Conservation (phyloP, 2,113 vertebrate species). For the Melanotaenia duboulayi region DNA sequence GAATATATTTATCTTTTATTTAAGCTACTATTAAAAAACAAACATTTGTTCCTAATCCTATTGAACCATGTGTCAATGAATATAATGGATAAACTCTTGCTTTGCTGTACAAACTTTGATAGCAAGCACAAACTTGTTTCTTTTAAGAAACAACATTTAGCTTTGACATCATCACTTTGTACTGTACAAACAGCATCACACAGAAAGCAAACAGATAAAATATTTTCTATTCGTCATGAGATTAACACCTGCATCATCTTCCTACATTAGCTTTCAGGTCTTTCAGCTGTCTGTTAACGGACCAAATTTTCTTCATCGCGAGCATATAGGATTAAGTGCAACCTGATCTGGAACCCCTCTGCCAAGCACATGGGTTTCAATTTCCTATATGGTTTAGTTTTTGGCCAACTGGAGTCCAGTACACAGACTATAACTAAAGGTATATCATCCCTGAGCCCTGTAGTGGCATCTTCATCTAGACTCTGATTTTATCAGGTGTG, state of each 20-base stretch:
- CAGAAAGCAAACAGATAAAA: conserved; percentile 19
- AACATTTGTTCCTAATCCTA: not conserved
- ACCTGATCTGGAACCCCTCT: not conserved
- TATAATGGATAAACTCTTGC: no score
- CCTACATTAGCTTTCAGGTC: not conserved
- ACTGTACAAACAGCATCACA: not conserved
- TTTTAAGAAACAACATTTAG: not conserved
- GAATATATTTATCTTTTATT: not conserved
- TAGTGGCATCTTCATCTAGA: no score
- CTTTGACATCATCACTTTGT: not conserved
- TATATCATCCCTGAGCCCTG: no score
- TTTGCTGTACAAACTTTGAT: no score
- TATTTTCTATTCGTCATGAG: not conserved
- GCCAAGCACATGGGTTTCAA: not conserved
- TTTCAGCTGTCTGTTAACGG: conserved; percentile 7
- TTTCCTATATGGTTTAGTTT: not conserved
- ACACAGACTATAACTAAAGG: not conserved
- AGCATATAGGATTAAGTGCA: not conserved
- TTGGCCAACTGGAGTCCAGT: not conserved
- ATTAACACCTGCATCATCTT: conserved; percentile 1
- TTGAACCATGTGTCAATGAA: no score
- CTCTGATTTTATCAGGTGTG: no score
- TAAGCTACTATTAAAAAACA: not conserved
- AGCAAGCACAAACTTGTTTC: no score
- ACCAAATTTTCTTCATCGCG: not conserved